These are phyloP conservation scores for Andinoacara biseriatus DNA, from an alignment of 2,113 vertebrate genomes.

Conservation along the genomic window DNA sequence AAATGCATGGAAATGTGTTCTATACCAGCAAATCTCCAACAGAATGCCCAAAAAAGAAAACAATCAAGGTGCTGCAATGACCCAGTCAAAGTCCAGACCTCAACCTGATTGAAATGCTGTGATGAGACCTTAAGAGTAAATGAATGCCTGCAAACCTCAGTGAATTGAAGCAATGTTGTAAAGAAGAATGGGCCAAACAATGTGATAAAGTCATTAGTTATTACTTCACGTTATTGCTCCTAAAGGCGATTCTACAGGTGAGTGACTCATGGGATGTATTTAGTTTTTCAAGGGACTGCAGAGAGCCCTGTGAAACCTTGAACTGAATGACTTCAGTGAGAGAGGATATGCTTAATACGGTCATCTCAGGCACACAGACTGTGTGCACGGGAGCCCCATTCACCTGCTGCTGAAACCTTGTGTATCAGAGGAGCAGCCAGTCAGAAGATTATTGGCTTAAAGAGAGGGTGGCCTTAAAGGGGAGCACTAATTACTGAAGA, in stretches of 20 bases:
- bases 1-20: not conserved
- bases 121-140: not conserved
- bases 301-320: not conserved
- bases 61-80: not conserved
- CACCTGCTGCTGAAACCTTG: not conserved
- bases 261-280: not conserved
- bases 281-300: not conserved
- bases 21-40: not conserved
- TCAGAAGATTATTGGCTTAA: not conserved
- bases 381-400: not conserved
- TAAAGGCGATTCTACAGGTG: too few relatives aligned
- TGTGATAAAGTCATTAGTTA: not conserved
- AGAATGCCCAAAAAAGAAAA: not conserved
- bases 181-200: not conserved
- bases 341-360: not conserved
- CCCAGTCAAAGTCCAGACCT: not conserved
- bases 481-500: not conserved
- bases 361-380: not conserved
- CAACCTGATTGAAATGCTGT: not conserved
- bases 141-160: not conserved
- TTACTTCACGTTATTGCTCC: not conserved
- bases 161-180: not conserved
- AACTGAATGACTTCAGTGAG: not conserved
- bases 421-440: not conserved
- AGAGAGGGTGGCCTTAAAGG: not conserved